phyloP scores from a whole-genome alignment of 2,797 vertebrate genomes.

The Sparidentex hasta region DNA sequence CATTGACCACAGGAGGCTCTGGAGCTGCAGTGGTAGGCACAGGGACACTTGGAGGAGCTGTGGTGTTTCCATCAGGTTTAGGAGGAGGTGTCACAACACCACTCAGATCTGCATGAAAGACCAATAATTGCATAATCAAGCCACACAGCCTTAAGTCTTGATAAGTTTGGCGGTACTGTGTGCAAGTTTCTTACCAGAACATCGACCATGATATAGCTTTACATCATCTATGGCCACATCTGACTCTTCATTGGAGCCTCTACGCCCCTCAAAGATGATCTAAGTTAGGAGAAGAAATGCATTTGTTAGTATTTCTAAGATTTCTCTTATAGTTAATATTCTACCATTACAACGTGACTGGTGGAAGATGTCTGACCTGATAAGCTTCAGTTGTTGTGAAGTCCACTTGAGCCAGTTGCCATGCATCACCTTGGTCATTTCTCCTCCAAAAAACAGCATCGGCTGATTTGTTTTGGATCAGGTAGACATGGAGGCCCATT shows the following conservation, averaged over 20 bases:
- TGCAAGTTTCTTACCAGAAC: conserved; percentile 70
- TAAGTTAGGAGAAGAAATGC: conserved; percentile 57
- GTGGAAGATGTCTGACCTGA: conserved; percentile 43
- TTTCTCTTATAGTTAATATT: background rate
- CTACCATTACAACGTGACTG: background rate
- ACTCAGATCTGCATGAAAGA: conserved; percentile 18
- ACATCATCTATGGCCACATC: conserved; percentile 88
- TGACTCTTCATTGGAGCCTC: conserved; percentile 81
- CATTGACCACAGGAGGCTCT: conserved; percentile 1
- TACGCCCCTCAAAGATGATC: conserved; percentile 84
- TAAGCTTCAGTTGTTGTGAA: conserved; percentile 70
- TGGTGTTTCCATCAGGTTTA: conserved; percentile 15
- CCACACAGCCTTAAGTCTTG: too few species aligned
- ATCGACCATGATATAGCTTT: conserved; percentile 74
- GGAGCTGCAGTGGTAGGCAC: conserved; percentile 24
- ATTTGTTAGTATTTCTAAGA: background rate
- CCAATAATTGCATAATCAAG: background rate
- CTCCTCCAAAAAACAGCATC: conserved; percentile 69
- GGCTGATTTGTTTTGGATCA: conserved; percentile 62
- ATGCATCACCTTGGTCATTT: conserved; percentile 82
- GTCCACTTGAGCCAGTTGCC: conserved; percentile 81
- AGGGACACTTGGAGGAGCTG: conserved; percentile 6
- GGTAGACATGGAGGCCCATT: conserved; percentile 83
- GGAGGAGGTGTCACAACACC: conserved; percentile 1
- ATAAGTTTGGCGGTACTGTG: background rate